Evolutionary conservation across 2,797 vertebrate species (phyloP).

Genomic region (Lepus oiostolus): DNA sequence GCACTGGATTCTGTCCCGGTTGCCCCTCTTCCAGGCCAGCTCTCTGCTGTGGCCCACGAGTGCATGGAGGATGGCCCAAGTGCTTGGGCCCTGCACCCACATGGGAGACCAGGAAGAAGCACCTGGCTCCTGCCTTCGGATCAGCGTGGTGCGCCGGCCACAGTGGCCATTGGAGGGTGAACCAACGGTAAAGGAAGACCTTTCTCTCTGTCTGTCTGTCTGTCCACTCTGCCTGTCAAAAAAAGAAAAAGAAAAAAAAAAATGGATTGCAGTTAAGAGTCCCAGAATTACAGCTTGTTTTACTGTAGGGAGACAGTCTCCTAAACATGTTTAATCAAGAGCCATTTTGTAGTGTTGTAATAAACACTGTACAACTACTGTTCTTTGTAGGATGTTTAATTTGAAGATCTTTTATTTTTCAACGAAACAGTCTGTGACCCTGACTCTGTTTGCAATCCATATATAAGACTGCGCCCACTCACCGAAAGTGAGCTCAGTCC

Average conservation of each 20-base stretch:
- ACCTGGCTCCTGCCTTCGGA: too few species aligned
- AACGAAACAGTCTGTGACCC: neutral
- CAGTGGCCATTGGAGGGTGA: too few species aligned
- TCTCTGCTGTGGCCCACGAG: too few species aligned
- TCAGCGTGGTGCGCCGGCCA: too few species aligned
- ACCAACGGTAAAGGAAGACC: too few species aligned
- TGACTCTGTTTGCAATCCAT: neutral
- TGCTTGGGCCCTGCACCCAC: too few species aligned
- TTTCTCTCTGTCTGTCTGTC: too few species aligned
- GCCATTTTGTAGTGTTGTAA: neutral
- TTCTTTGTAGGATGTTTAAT: slow-evolving; percentile 22
- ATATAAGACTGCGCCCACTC: neutral
- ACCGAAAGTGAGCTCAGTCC: neutral
- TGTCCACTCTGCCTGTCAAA: too few species aligned
- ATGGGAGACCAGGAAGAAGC: too few species aligned
- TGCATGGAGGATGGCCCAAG: too few species aligned
- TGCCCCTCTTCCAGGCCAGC: too few species aligned
- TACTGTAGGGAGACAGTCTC: slow-evolving; percentile 50
- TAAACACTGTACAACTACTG: neutral
- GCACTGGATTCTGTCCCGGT: too few species aligned
- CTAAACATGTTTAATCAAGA: slow-evolving; percentile 2
- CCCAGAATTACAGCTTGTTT: neutral
- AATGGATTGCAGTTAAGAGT: neutral
- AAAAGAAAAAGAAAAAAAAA: neutral
- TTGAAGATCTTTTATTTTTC: neutral